phyloP scores from a whole-genome alignment of 64 coral and sea anemone species.

The Porites australiensis region DNA sequence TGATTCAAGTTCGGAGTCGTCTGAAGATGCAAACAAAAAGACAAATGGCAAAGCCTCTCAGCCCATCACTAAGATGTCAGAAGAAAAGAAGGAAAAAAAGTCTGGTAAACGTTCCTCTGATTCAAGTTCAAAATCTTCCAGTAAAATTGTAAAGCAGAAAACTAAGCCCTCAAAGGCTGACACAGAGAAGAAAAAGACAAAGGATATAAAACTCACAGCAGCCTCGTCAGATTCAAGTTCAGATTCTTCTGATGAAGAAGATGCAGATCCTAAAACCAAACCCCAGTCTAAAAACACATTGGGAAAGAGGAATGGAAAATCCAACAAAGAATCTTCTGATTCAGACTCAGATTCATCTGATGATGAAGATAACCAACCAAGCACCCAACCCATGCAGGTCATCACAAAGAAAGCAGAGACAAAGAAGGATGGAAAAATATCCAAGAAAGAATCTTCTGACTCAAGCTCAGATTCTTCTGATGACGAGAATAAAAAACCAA shows the following conservation, averaged over 20 bases:
- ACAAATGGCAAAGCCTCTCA: not conserved
- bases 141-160: not conserved
- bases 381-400: not conserved
- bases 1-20: slow-evolving; percentile 24
- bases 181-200: not conserved
- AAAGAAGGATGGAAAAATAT: not conserved
- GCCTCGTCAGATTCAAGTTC: slow-evolving; percentile 52
- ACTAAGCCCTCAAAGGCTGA: not conserved
- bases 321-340: slow-evolving; percentile 7
- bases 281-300: not conserved
- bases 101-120: slow-evolving; percentile 6
- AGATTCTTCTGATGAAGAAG: slow-evolving; percentile 36
- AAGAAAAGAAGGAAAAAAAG: not conserved
- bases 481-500: not conserved
- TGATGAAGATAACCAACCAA: not conserved
- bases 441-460: not conserved
- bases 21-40: slow-evolving; percentile 1
- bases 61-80: not conserved
- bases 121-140: slow-evolving; percentile 58
- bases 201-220: not conserved
- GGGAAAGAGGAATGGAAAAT: not conserved
- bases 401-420: not conserved
- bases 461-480: slow-evolving; percentile 50
- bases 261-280: slow-evolving; percentile 25
- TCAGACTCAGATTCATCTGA: slow-evolving; percentile 58